phyloP scores from a whole-genome alignment of 2,797 vertebrate genomes.

The Gymnoscopelus microlampas region DNA sequence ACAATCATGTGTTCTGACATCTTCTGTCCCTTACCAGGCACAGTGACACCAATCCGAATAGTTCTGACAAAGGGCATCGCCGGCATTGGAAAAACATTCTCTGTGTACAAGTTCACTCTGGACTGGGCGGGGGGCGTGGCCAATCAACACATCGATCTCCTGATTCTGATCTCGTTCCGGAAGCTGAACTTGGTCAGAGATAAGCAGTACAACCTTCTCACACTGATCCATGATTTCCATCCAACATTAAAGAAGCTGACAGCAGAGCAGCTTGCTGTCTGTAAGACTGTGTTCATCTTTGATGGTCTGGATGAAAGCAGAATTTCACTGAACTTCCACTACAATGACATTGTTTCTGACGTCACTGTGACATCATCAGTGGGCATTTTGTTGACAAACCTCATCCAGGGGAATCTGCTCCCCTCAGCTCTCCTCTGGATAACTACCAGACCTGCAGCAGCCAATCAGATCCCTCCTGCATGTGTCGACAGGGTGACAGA shows the following conservation, averaged over 20 bases:
- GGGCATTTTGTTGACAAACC: constrained; percentile 3
- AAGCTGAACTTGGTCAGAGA: too few relatives aligned
- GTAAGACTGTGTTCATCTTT: constrained; percentile 49
- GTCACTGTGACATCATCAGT: too few relatives aligned
- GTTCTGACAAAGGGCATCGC: constrained; percentile 50
- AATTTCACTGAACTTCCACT: constrained; percentile 48
- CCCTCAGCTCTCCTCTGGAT: constrained; percentile 6
- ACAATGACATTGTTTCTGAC: constrained; percentile 26
- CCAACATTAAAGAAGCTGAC: too few relatives aligned
- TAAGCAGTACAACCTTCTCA: too few relatives aligned
- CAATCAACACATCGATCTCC: too few relatives aligned
- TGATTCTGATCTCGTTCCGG: too few relatives aligned
- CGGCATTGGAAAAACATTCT: too few relatives aligned
- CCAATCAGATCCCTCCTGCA: constrained; percentile 31
- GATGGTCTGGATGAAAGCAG: constrained; percentile 54
- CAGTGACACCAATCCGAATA: constrained; percentile 41
- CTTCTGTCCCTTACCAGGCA: background rate
- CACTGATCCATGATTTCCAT: too few relatives aligned
- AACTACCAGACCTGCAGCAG: constrained; percentile 29
- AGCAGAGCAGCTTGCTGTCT: constrained; percentile 1
- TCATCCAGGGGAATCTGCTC: constrained; percentile 53
- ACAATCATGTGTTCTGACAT: too few relatives aligned
- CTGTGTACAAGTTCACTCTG: too few relatives aligned
- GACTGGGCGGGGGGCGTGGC: too few relatives aligned
- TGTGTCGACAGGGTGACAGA: constrained; percentile 51